phyloP scores from a whole-genome alignment of 1,140 invertebrate species.

The Drosophila bifasciata region DNA sequence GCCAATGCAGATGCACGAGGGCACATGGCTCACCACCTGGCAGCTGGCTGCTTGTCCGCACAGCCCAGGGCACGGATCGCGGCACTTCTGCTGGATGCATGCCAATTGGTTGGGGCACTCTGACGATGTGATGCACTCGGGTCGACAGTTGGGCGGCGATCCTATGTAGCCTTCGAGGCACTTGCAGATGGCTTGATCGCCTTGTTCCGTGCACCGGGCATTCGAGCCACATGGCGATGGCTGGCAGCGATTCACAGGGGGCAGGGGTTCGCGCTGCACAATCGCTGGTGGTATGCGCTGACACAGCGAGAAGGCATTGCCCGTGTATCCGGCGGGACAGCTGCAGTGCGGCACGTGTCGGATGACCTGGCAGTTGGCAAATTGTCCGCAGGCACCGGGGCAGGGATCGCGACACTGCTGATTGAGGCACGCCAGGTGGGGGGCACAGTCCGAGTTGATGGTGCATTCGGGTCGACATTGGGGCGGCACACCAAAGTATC shows the following conservation, averaged over 20 bases:
- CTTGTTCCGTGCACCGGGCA: conserved; percentile 87
- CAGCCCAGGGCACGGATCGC: conserved; percentile 89
- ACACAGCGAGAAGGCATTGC: conserved; percentile 89
- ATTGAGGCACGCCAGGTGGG: conserved; percentile 88
- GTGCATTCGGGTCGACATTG: conserved; percentile 88
- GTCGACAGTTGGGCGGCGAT: conserved; percentile 90
- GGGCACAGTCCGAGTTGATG: conserved; percentile 88
- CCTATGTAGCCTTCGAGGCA: conserved; percentile 90
- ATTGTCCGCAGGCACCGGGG: conserved; percentile 88
- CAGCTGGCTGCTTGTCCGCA: conserved; percentile 90
- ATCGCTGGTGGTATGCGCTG: conserved; percentile 66
- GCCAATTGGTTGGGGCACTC: conserved; percentile 89
- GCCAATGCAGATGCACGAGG: conserved; percentile 88
- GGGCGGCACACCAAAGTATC: conserved; percentile 87
- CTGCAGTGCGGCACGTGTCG: conserved; percentile 92
- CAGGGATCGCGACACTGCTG: conserved; percentile 89
- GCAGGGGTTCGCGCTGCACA: conserved; percentile 62
- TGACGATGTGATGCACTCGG: conserved; percentile 87
- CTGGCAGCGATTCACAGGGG: conserved; percentile 86
- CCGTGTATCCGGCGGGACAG: conserved; percentile 90
- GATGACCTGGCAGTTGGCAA: conserved; percentile 91
- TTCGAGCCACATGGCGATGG: conserved; percentile 91
- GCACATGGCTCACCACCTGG: conserved; percentile 89
- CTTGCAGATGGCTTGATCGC: conserved; percentile 91
- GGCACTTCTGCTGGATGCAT: conserved; percentile 89